These are phyloP conservation scores for Campylomormyrus numenius DNA, from an alignment of 2,113 vertebrate genomes.

Conservation along the genomic window DNA sequence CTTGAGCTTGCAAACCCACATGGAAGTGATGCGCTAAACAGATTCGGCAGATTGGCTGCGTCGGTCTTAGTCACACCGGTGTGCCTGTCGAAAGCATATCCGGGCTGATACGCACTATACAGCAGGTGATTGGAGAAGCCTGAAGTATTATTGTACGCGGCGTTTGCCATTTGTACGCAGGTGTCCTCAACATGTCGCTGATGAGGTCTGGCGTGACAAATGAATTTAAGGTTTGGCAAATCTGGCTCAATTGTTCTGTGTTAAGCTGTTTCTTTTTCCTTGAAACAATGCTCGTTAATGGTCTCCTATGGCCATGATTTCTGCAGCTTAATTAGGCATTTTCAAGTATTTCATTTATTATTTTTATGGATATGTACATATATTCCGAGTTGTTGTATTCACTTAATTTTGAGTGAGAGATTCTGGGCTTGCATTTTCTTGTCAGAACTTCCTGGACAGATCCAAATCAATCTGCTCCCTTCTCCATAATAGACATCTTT, in stretches of 20 bases:
- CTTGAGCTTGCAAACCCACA: not conserved
- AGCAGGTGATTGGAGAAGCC: not conserved
- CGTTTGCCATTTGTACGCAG: not conserved
- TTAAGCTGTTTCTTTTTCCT: not conserved
- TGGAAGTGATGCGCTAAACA: not conserved
- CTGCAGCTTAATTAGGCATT: not conserved
- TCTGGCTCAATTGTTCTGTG: not conserved
- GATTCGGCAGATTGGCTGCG: not conserved
- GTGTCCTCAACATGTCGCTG: not conserved
- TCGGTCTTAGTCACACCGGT: not conserved
- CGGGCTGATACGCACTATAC: not conserved
- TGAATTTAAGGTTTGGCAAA: constrained; percentile 1
- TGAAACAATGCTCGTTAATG: not conserved
- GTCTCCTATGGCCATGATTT: not conserved
- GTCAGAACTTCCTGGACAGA: not conserved
- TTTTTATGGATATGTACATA: not conserved
- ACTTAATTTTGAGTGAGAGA: not conserved
- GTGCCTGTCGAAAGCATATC: not conserved
- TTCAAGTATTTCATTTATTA: not conserved
- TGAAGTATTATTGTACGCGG: not conserved
- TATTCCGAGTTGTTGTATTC: not conserved
- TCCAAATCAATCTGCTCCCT: not conserved
- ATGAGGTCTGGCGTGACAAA: not conserved
- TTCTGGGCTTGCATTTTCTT: not conserved
- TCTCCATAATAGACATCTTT: not conserved